Base-by-base conservation (phyloP, 1,140 invertebrate species). In the Brachionus manjavacas region DNA sequence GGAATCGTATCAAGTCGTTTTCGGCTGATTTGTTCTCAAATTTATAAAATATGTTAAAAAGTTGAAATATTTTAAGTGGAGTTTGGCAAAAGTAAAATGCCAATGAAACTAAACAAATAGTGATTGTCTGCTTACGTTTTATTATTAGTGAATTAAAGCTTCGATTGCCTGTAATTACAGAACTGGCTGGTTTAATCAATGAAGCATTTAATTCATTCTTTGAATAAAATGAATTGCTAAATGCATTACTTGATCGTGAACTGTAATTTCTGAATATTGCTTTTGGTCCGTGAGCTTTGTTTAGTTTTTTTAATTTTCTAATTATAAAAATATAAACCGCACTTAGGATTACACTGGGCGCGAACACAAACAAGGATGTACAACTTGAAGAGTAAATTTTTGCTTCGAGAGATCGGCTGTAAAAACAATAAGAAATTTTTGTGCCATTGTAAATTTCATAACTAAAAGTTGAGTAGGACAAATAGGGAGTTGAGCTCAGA, bases 31-130 rank as follows among this genome's bases (percentile, higher is more conserved):
- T 49, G 23, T 11, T 76, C 20, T 76, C 43, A 31, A 76, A 39
- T 16, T 60, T 49, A 20, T 76, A 49, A 49, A 76, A 76, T 46
- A 76, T 25, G 28, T 76, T 76, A 20, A 76, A 76, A 2, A 76
- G 28, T 14, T 76, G 72, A 76, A 76, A 76, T 23, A 76, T 49
- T 76, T 49, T 76, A 2, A 76, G 20, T 25, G 72, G 72, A 25
- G 52, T 76, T 76, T 76, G 72, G 41, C 72, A 76, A 49, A 76
- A 76, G 52, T 46, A 76, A 28, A 76, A 76, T 49, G 43, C 43
- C 25, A 76, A 49, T 25, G 72, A 76, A 28, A 76, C 16, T 25
- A 76, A 76, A 49, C 72, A 76, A 25, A 76, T 76, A 12, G 39
- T 76, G 2, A 76, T 76, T 20, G 72, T 76, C 16, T 76, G 72